Percentiles rank a stretch among this genome's conserved stretches.
These are phyloP conservation scores for Bradypodion pumilum DNA, from an alignment of 2,797 vertebrate genomes.

Conservation along the genomic window DNA sequence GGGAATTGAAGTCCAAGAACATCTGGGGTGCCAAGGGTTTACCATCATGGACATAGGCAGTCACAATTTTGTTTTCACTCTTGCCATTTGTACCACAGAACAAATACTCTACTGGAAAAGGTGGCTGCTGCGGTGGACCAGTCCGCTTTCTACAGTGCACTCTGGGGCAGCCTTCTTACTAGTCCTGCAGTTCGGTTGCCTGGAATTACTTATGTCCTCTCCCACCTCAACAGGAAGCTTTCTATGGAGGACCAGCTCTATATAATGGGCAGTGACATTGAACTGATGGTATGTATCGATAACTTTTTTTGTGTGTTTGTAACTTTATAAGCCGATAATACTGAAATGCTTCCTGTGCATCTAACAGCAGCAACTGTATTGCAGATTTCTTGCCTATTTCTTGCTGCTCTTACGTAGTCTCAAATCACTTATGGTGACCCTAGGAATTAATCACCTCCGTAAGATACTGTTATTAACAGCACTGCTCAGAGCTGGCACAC, in stretches of 20 bases:
- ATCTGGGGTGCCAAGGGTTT: no score
- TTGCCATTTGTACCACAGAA: constrained; percentile 75
- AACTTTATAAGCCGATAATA: neutral
- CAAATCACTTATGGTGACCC: no score
- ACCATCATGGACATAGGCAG: no score
- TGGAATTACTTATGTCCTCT: constrained; percentile 93
- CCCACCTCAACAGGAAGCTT: constrained; percentile 96
- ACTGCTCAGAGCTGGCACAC: no score
- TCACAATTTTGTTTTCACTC: neutral
- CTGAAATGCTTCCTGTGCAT: neutral
- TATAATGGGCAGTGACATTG: constrained; percentile 97
- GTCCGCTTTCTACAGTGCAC: constrained; percentile 94
- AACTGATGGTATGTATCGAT: constrained; percentile 88
- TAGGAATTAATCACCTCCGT: no score
- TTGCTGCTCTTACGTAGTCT: no score
- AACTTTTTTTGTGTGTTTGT: neutral
- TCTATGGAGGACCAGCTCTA: constrained; percentile 99
- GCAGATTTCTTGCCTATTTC: neutral
- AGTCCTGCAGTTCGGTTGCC: constrained; percentile 95
- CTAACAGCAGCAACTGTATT: neutral
- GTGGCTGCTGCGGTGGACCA: constrained; percentile 96
- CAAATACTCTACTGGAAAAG: constrained; percentile 94
- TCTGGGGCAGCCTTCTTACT: constrained; percentile 98
- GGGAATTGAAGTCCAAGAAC: no score
- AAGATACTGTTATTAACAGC: no score